These are phyloP conservation scores for Heterotis niloticus DNA, from an alignment of 2,113 vertebrate species.

Conservation along the genomic window DNA sequence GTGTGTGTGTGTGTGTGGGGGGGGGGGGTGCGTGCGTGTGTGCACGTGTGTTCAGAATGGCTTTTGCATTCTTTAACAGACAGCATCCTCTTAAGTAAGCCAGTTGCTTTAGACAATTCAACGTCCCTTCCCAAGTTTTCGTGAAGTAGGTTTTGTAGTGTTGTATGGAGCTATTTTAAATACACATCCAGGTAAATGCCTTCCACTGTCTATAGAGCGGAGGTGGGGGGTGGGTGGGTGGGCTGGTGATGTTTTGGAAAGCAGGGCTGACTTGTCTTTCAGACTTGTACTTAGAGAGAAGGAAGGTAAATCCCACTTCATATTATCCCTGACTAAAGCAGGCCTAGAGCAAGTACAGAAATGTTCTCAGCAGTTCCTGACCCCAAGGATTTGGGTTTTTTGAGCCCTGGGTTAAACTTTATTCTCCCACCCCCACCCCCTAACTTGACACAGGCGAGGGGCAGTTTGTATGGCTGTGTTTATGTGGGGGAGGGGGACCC, in stretches of 20 bases:
- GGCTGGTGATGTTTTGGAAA: no score
- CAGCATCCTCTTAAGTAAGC: neutral
- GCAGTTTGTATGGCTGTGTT: neutral
- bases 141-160: neutral
- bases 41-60: neutral
- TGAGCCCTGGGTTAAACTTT: neutral
- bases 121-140: neutral
- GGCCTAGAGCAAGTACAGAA: neutral
- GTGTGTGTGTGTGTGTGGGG: neutral
- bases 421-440: no score
- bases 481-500: neutral
- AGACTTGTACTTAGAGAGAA: neutral
- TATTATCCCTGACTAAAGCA: neutral
- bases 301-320: neutral
- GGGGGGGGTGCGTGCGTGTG: neutral
- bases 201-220: neutral
- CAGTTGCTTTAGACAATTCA: neutral
- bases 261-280: neutral
- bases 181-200: slow-evolving; percentile 5
- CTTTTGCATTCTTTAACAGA: slow-evolving; percentile 4
- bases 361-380: neutral
- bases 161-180: neutral
- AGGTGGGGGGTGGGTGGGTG: neutral
- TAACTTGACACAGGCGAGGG: neutral
- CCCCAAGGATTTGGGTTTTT: neutral